phyloP scores from a whole-genome alignment of 2,797 vertebrate species.

The Pipistrellus nathusii region DNA sequence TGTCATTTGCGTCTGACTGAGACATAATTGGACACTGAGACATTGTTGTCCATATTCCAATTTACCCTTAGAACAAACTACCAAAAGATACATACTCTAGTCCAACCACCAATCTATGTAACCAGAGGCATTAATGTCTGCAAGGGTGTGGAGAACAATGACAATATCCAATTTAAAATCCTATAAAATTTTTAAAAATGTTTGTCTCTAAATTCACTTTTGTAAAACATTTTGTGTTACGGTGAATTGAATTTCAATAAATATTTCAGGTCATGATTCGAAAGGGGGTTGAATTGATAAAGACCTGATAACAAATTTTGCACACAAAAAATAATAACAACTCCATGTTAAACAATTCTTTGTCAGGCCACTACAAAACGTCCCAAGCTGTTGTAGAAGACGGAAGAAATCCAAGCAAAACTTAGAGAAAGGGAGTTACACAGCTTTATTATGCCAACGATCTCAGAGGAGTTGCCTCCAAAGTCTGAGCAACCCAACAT shows the following conservation, averaged over 20 bases:
- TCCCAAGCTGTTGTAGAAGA: background rate
- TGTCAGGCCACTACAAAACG: background rate
- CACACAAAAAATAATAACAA: background rate
- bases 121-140: background rate
- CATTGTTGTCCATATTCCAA: no score
- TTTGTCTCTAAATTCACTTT: slow-evolving; percentile 7
- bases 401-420: no score
- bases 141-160: background rate
- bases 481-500: no score
- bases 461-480: no score
- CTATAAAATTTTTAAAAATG: background rate
- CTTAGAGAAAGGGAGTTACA: no score
- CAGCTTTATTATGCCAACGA: no score
- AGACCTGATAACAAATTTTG: background rate
- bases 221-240: background rate
- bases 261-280: background rate
- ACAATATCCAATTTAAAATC: background rate
- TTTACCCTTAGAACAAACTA: background rate
- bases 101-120: background rate
- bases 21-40: no score
- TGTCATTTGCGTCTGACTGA: background rate
- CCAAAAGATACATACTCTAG: background rate
- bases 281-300: background rate
- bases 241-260: background rate
- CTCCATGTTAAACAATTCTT: background rate